Base-by-base conservation (phyloP, 2,888 invertebrate species). In the Epirrhoe tristata region DNA sequence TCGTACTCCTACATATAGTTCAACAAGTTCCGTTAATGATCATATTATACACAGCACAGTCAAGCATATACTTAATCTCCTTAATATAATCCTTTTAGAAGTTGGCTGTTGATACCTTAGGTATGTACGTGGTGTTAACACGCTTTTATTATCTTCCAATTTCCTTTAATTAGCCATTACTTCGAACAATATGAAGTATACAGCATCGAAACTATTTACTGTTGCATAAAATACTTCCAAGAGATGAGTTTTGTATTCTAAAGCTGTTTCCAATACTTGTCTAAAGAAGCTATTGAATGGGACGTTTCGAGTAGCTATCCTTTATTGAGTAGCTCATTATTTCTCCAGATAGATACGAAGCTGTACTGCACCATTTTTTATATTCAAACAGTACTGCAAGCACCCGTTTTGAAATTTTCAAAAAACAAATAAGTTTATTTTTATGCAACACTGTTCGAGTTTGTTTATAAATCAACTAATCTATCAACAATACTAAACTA, bases 311-410 rank as follows among this genome's bases (percentile, higher is more conserved):
- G 75, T 75, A 73, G 63, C 73, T 75, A 74, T 72, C 53, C 72
- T 73, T 76, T 77, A 74, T 76, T 76, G 81, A 81, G 81, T 58
- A 75, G 77, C 77, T 85, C 82, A 79, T 85, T 86, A 83, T 81
- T 83, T 78, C 76, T 78, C 75, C 63, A 65, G 72, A 72, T 70
- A 5, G 10, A 31, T 31, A 58, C 34, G 34, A 1, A 58, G 50
- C 36, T 36, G 5, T 34, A 34, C 34, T 34, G 7, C 34, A 34
- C 6, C 5, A 34, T 43, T 43, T 36, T 43, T 43, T 43, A 43
- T 43, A 43, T 12, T 43, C 12, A 43, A 43, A 43, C 39, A 43
- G 12, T 12, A 43, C n/a, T n/a, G 39, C 4, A 43, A 43, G 0
- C 12, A 4, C 12, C 39, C n/a, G n/a, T 12, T 12, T 43, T 43